Base-by-base conservation (phyloP, 2,888 invertebrate species). In the Antitype chi region DNA sequence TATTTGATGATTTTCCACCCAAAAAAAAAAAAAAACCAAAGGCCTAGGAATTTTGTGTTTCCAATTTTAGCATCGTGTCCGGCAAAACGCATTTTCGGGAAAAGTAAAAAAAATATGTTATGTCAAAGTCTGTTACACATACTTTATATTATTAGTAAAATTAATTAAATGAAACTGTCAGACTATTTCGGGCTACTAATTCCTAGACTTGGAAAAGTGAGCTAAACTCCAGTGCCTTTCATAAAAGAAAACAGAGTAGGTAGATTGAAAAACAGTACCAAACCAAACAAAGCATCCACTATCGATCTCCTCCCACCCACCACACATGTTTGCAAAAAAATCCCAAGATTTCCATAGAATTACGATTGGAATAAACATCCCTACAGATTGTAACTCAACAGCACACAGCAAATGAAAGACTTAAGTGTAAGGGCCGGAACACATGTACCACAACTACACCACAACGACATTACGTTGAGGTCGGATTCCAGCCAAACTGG, bases 321-420 rank as follows among this genome's bases (percentile, higher is more conserved):
- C 53, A 28, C 23, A 70, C 47, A 53, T 28, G 62, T 55, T 63
- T 25, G 15, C n/a, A 60, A 71, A 67, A 32, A 70, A 64, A 47
- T 23, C 25, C 55, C 47, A 32, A 64, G 28, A 70, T 80, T 80
- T 66, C 70, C 62, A 74, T 72, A 60, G 60, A 55, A 70, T 64
- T 64, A 60, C 69, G 57, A 64, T 76, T 75, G 63, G 49, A 72
- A 73, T 75, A 79, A 70, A 74, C 64, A 73, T 70, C 15, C 13
- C 28, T n/a, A 32, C 38, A 62, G 57, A 71, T 68, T 74, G 74
- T 76, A 76, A 73, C 76, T 76, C 73, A 57, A 66, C 38, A 43
- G 72, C 64, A 74, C 66, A 70, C 53, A 70, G 64, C 47, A 74
- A 81, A 78, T 78, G 75, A 64, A 84, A 76, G 63, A 80, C 85